Evolutionary conservation across 2,113 vertebrate species (phyloP), one percentile per base, ranked within the genome.

Genomic region (Trematomus loennbergii): DNA sequence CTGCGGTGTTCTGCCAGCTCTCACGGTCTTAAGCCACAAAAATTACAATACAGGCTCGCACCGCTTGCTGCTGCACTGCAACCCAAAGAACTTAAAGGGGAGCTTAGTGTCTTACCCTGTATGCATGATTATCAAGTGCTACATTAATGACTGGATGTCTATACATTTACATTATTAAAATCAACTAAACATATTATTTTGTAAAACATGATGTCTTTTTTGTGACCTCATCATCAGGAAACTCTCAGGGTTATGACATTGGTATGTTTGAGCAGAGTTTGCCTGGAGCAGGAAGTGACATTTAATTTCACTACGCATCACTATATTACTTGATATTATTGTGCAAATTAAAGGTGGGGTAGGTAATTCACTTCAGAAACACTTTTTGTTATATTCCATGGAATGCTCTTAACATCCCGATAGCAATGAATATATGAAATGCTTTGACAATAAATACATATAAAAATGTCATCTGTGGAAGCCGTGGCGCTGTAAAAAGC

Each of bases 1-100:
- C 74, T 72, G 82, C 33, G 78, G 79, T 87, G 55, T 46, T 84
- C 72, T 84, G 70, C 81, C 83, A 83, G 79, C 75, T 74, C n/a
- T 58, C 40, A 60, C 9, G 36, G 64, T 59, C 46, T 68, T 29
- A 76, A 78, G 62, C 76, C 82, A 82, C 72, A 82, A 29, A 53
- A 57, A 63, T 82, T 72, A 55, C 43, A 57, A 12, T 1, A 40
- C 4, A 40, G 18, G 60, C 33, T 67, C 60, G 46, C 53, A 55
- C 11, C 4, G 17, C 62, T 83, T 22, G 36, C 25, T 82, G 68
- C 48, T 69, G 20, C 5, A 29, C 45, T 60, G 58, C 63, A 79
- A 53, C 13, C 40, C 45, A 60, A 22, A 67, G 29, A 59, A 49
- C 59, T 58, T 65, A 36, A 72, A n/a, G 9, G 11, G 16, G 9